These are phyloP conservation scores for Argyrosomus japonicus DNA, from an alignment of 2,113 vertebrate genomes.

Conservation along the genomic window DNA sequence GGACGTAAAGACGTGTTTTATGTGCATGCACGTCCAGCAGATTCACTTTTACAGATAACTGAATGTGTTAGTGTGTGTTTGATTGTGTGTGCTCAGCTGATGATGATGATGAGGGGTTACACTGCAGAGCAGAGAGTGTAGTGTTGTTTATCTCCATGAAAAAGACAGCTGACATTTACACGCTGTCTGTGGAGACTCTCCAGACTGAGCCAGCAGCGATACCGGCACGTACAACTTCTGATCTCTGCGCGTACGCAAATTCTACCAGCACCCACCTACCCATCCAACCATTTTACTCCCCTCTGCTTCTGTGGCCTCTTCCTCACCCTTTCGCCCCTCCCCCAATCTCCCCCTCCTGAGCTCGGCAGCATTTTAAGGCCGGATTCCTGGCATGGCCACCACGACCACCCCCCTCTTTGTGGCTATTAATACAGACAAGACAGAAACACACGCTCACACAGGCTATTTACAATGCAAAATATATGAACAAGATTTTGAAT, in stretches of 20 bases:
- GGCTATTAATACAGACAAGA: slow-evolving; percentile 58
- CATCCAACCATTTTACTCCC: neutral
- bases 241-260: neutral
- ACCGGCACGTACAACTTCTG: slow-evolving; percentile 8
- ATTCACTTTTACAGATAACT: neutral
- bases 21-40: neutral
- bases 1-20: too few species aligned
- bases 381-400: slow-evolving; percentile 48
- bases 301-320: slow-evolving; percentile 39
- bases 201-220: neutral
- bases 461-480: neutral
- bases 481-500: neutral
- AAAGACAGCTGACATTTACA: slow-evolving; percentile 51
- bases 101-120: neutral
- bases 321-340: slow-evolving; percentile 43
- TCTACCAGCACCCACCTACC: slow-evolving; percentile 16
- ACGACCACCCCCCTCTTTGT: slow-evolving; percentile 7
- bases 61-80: neutral
- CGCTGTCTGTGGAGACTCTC: slow-evolving; percentile 29
- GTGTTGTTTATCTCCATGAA: slow-evolving; percentile 33
- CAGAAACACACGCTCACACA: neutral
- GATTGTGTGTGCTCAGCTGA: neutral
- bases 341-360: slow-evolving; percentile 20
- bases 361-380: slow-evolving; percentile 43
- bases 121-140: neutral